Evolutionary conservation across 2,888 invertebrate genomes (phyloP), one percentile per base, ranked within the genome.

Genomic region (Calephelis perditalis): DNA sequence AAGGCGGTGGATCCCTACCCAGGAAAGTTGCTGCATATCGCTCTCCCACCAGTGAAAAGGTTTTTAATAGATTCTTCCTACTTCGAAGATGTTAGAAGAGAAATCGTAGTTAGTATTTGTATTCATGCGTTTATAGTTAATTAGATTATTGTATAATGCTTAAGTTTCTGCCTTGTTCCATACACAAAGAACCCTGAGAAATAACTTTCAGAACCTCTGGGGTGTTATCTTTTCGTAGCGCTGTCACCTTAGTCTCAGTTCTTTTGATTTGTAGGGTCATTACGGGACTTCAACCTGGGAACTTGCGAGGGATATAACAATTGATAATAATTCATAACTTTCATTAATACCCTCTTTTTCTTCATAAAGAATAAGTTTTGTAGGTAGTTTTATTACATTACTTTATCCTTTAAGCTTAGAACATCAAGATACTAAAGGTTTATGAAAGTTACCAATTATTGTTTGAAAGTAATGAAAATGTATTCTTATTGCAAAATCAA

Each of bases 221-320:
- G 76, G 77, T 72, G 71, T 78, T 82, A 82, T 84, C 81, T 80
- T 54, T 54, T 35, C 68, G 65, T 67, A 72, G 74, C 75, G 74
- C 68, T 77, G 78, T 76, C 80, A 73, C 71, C 70, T 71, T 71
- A 68, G 73, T 69, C 70, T 67, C 68, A 63, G 67, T 68, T 69
- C 71, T 68, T 75, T 75, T 84, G 81, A 85, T 85, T 82, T 54
- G 36, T 54, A 54, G 52, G n/a, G 52, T 54, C 52, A 54, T 54
- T 54, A 54, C 36, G 40, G 6, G 52, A 54, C 36, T 52, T 10
- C 52, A 60, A 57, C 43, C 55, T 58, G 52, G 55, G 36, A 58
- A 62, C 46, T 58, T 56, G 44, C 59, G 56, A 64, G 58, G 61
- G 61, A 60, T 64, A 60, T 64, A 62, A 64, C 64, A 64, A 67